These are phyloP conservation scores for Cynoglossus semilaevis DNA, from an alignment of 2,113 vertebrate species.

Conservation along the genomic window DNA sequence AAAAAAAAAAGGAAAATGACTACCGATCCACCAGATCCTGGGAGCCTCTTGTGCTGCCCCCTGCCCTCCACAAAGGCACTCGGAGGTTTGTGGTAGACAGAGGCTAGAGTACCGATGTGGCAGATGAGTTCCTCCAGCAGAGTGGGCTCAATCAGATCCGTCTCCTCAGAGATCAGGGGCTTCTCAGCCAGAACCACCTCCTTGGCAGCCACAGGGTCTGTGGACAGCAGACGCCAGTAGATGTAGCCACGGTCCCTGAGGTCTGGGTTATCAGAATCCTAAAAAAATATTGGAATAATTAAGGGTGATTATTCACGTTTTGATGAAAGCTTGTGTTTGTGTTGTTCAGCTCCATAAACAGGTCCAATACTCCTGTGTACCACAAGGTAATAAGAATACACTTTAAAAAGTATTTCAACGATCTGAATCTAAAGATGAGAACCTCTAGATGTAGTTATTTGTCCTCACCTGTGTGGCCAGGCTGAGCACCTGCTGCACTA, in stretches of 20 bases:
- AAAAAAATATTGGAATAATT: neutral
- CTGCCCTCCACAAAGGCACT: conserved; percentile 97
- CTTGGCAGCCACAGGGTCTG: conserved; percentile 94
- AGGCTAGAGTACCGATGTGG: conserved; percentile 94
- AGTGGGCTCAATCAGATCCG: conserved; percentile 94
- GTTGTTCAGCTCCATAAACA: neutral
- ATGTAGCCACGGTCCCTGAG: conserved; percentile 96
- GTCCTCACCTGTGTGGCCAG: conserved; percentile 92
- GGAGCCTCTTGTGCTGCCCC: conserved; percentile 89
- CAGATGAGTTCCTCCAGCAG: conserved; percentile 97
- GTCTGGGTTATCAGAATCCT: conserved; percentile 98
- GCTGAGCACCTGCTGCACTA: conserved; percentile 97
- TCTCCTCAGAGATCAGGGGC: conserved; percentile 96
- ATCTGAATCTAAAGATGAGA: no score
- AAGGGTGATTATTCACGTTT: conserved; percentile 26
- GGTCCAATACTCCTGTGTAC: neutral
- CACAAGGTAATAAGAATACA: neutral
- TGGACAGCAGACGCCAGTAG: conserved; percentile 99
- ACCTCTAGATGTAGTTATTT: neutral
- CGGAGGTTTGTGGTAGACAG: conserved; percentile 97
- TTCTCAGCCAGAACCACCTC: conserved; percentile 98
- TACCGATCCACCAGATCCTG: conserved; percentile 89
- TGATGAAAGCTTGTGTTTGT: no score
- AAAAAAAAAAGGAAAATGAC: conserved; percentile 61
- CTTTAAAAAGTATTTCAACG: neutral